Evolutionary conservation across 1,140 invertebrate genomes (phyloP).

Genomic region (Pectinophora gossypiella): DNA sequence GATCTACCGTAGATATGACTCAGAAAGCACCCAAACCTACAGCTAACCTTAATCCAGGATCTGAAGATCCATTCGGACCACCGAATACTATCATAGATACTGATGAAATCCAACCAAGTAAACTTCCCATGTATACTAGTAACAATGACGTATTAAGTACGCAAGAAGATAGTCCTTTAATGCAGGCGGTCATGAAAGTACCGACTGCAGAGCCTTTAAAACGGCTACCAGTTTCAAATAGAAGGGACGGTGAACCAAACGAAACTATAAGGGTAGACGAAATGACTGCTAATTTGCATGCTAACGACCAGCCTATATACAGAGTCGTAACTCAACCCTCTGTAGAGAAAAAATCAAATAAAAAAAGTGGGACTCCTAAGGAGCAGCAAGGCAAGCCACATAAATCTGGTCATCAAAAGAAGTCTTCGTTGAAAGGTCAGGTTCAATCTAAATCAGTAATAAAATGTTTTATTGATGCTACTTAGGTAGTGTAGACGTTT

Average conservation of each 20-base stretch:
- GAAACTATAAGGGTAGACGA: conserved; percentile 54
- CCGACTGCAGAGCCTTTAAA: conserved; percentile 50
- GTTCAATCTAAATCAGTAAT: not conserved
- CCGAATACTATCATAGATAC: conserved; percentile 31
- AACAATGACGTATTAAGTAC: conserved; percentile 58
- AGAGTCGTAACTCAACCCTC: conserved; percentile 67
- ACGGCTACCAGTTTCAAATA: conserved; percentile 44
- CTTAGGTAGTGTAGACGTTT: not conserved
- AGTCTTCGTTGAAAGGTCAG: conserved; percentile 59
- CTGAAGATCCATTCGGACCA: conserved; percentile 27
- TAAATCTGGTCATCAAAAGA: conserved; percentile 62
- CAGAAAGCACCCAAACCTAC: conserved; percentile 25
- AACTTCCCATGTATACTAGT: conserved; percentile 44
- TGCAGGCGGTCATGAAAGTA: conserved; percentile 60
- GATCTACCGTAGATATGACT: conserved; percentile 16
- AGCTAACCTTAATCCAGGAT: conserved; percentile 17
- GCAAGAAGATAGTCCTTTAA: conserved; percentile 56
- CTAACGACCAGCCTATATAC: conserved; percentile 66
- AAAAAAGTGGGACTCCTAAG: conserved; percentile 42
- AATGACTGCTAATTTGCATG: conserved; percentile 64
- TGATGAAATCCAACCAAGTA: conserved; percentile 49
- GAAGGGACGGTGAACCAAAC: conserved; percentile 54
- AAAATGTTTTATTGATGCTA: not conserved
- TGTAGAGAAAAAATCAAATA: conserved; percentile 55
- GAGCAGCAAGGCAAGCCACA: conserved; percentile 48